A percentile compares a stretch with the other conserved stretches of the same genome.
phyloP scores from a whole-genome alignment of 2,888 invertebrate genomes.

The Netelia virgata region DNA sequence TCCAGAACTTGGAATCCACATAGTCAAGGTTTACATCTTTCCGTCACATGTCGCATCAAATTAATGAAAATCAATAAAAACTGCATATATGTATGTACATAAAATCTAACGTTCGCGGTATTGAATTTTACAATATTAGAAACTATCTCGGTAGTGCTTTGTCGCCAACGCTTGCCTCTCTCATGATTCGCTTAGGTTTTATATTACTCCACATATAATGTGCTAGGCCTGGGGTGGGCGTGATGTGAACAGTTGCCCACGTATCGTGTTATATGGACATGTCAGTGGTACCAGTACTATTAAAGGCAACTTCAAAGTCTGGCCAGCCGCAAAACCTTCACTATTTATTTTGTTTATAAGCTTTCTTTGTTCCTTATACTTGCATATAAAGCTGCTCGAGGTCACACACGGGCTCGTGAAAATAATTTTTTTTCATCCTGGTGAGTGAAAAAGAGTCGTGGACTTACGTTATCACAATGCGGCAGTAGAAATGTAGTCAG shows the following conservation, averaged over 20 bases:
- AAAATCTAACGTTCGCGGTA: too few species aligned
- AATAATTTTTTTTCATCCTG: neutral
- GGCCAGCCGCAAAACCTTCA: conserved; percentile 78
- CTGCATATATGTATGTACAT: too few species aligned
- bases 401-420: conserved; percentile 27
- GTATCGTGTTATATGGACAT: conserved; percentile 19
- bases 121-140: too few species aligned
- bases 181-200: neutral
- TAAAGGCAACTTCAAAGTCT: conserved; percentile 69
- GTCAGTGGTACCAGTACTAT: conserved; percentile 43
- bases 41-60: too few species aligned
- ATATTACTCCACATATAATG: neutral
- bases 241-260: conserved; percentile 31
- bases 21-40: too few species aligned
- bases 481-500: conserved; percentile 55
- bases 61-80: too few species aligned
- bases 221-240: conserved; percentile 15
- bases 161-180: neutral
- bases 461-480: conserved; percentile 61
- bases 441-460: conserved; percentile 16
- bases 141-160: too few species aligned
- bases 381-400: conserved; percentile 56
- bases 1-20: too few species aligned
- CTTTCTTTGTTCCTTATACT: conserved; percentile 77
- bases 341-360: conserved; percentile 65